Conservation (phyloP, 2,113 vertebrate genomes). For the Hyaena hyaena region DNA sequence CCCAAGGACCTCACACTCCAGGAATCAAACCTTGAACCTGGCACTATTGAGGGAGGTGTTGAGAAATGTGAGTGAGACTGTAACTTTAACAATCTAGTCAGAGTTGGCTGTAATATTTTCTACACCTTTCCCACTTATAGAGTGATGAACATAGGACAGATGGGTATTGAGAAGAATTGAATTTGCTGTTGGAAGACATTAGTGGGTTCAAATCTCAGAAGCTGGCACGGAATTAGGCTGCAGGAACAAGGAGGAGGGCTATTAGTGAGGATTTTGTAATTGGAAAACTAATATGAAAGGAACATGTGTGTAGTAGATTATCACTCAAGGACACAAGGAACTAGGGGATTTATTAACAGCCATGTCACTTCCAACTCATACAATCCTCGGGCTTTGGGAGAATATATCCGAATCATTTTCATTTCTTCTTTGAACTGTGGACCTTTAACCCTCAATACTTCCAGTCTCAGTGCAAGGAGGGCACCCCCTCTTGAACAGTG, state of each 20-base stretch:
- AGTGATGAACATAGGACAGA: background rate
- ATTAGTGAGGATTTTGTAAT: background rate
- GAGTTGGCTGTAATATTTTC: background rate
- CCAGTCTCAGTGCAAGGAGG: background rate
- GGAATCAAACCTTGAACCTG: background rate
- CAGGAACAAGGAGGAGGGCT: background rate
- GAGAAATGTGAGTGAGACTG: background rate
- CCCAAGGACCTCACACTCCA: background rate
- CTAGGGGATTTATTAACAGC: background rate
- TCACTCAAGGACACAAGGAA: background rate
- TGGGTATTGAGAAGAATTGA: background rate
- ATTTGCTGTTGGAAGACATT: background rate
- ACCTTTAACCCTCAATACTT: background rate
- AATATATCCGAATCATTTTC: background rate
- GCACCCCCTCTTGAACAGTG: background rate
- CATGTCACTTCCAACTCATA: background rate
- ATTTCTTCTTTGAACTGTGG: background rate
- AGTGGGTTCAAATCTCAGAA: background rate
- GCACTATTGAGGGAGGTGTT: background rate
- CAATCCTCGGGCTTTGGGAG: background rate
- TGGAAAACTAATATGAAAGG: background rate
- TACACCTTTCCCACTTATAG: background rate
- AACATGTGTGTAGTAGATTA: background rate
- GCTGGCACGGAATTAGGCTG: background rate
- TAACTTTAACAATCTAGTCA: background rate